phyloP scores from a whole-genome alignment of 2,113 vertebrate species.

The Gadus macrocephalus region DNA sequence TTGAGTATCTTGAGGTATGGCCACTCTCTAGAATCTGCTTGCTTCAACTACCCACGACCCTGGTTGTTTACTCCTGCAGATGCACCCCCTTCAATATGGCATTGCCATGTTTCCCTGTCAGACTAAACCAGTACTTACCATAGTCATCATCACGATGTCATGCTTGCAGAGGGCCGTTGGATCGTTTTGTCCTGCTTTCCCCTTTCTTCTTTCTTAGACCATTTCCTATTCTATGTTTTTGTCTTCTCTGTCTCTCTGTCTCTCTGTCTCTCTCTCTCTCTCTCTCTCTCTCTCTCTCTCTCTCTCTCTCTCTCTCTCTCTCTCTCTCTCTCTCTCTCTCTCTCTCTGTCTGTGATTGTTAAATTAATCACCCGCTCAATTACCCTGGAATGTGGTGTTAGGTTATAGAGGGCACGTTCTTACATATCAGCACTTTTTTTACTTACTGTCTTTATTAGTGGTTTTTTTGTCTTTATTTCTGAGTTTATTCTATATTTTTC shows the following conservation, averaged over 20 bases:
- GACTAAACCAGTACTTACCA: too few relatives aligned
- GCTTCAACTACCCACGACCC: too few relatives aligned
- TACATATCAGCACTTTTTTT: slow-evolving; percentile 65
- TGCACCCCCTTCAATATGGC: too few relatives aligned
- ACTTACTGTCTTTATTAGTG: slow-evolving; percentile 27
- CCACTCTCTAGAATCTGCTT: too few relatives aligned
- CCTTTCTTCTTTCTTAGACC: too few relatives aligned
- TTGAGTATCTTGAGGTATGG: too few relatives aligned
- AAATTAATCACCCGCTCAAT: slow-evolving; percentile 80
- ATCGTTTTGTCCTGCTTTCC: too few relatives aligned
- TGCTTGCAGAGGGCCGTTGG: too few relatives aligned
- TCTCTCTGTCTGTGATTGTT: slow-evolving; percentile 68
- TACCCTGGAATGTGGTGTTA: slow-evolving; percentile 75
- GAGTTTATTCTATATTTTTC: slow-evolving; percentile 1
- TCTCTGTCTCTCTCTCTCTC: neutral
- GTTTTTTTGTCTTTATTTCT: slow-evolving; percentile 8
- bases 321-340: neutral
- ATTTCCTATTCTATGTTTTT: too few relatives aligned
- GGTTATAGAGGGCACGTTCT: slow-evolving; percentile 59
- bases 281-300: slow-evolving; percentile 33
- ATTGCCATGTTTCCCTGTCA: too few relatives aligned
- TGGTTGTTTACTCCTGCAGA: too few relatives aligned
- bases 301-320: neutral
- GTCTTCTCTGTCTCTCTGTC: neutral
- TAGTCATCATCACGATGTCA: too few relatives aligned